Evolutionary conservation across 2,888 invertebrate genomes (phyloP).

Genomic region (Lochmaea capreae): DNA sequence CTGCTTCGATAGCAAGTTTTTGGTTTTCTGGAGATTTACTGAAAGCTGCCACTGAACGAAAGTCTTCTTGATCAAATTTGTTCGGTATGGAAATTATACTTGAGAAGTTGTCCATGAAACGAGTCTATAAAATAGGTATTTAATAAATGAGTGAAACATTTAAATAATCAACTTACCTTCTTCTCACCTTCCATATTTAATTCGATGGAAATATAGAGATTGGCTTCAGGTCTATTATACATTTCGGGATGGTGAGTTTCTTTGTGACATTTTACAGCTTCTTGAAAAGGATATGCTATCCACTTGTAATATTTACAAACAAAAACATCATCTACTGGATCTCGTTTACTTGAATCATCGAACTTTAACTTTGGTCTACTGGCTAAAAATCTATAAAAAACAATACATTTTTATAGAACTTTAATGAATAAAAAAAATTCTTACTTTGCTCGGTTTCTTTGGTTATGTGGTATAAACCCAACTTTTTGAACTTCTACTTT

Average conservation of each 20-base stretch:
- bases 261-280: conserved; percentile 82
- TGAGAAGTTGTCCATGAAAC: conserved; percentile 77
- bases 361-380: conserved; percentile 68
- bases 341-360: conserved; percentile 70
- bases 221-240: conserved; percentile 80
- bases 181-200: conserved; percentile 82
- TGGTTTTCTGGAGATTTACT: conserved; percentile 75
- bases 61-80: conserved; percentile 76
- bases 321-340: conserved; percentile 76
- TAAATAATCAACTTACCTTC: conserved; percentile 65
- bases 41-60: conserved; percentile 79
- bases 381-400: conserved; percentile 62
- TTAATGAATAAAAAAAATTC: conserved; percentile 40
- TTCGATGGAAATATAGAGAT: conserved; percentile 78
- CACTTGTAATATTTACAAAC: conserved; percentile 69
- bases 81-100: conserved; percentile 77
- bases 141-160: conserved; percentile 11
- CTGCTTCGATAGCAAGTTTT: conserved; percentile 73
- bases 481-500: conserved; percentile 81
- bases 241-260: conserved; percentile 87
- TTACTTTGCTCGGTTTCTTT: conserved; percentile 71
- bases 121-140: conserved; percentile 67
- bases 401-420: not conserved
- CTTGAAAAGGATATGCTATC: conserved; percentile 75
- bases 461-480: conserved; percentile 79